Evolutionary conservation across 1,140 invertebrate species (phyloP).

Genomic region (Scaptomyza hsui): DNA sequence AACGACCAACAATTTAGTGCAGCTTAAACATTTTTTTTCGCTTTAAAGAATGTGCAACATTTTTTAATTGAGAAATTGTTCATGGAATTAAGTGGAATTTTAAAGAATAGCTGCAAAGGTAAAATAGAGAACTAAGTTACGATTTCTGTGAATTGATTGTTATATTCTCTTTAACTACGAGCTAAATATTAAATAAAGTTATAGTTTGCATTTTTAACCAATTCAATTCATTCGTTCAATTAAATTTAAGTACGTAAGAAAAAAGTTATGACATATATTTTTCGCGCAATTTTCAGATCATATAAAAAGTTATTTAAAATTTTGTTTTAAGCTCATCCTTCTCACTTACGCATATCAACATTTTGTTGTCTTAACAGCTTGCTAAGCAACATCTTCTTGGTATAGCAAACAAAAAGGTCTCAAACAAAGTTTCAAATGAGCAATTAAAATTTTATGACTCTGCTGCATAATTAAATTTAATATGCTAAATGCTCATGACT

Average conservation of each 20-base stretch:
- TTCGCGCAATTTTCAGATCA: background rate
- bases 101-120: background rate
- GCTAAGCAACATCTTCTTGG: background rate
- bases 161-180: too few species aligned
- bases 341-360: background rate
- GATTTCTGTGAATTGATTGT: too few species aligned
- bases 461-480: conserved; percentile 64
- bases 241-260: too few species aligned
- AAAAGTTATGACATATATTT: background rate
- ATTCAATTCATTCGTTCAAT: too few species aligned
- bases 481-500: conserved; percentile 36
- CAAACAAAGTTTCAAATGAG: conserved; percentile 55
- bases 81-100: conserved; percentile 10
- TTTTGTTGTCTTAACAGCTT: conserved; percentile 7
- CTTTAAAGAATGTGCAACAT: conserved; percentile 1
- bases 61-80: conserved; percentile 40
- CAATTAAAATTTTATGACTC: conserved; percentile 66
- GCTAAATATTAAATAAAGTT: too few species aligned
- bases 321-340: background rate
- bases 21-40: conserved; percentile 4
- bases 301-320: conserved; percentile 1
- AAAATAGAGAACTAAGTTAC: background rate
- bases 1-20: conserved; percentile 27
- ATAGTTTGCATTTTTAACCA: too few species aligned
- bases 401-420: conserved; percentile 16